Conservation (phyloP, 2,113 vertebrate species). For the Trinectes maculatus region DNA sequence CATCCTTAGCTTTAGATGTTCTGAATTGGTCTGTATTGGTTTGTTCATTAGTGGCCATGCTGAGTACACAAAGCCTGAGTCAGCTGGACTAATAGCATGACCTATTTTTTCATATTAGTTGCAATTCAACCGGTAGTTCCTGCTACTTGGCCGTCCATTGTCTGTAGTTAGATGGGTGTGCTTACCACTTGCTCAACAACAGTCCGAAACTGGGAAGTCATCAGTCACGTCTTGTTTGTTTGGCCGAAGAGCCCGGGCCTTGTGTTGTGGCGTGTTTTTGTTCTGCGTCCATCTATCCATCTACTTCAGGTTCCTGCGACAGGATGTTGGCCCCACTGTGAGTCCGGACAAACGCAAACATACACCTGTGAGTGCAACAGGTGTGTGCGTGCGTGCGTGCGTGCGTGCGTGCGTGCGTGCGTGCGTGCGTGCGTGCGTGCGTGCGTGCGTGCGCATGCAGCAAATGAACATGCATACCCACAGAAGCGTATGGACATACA, state of each 20-base stretch:
- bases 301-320: conserved; percentile 58
- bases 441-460: conserved; percentile 18
- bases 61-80: conserved; percentile 13
- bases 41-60: no score
- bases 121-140: conserved; percentile 4
- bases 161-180: conserved; percentile 38
- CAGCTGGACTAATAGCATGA: conserved; percentile 12
- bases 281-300: conserved; percentile 49
- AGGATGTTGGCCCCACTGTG: conserved; percentile 36
- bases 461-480: not conserved
- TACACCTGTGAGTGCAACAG: conserved; percentile 24
- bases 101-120: conserved; percentile 1
- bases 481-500: conserved; percentile 18
- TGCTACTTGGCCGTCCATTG: conserved; percentile 19
- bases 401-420: conserved; percentile 32
- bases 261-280: conserved; percentile 55
- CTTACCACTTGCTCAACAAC: conserved; percentile 42
- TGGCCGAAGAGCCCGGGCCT: conserved; percentile 46
- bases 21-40: conserved; percentile 41
- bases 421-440: no score
- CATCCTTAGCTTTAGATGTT: conserved; percentile 56
- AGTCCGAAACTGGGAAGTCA: conserved; percentile 53
- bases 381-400: conserved; percentile 26
- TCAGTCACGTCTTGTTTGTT: conserved; percentile 65
- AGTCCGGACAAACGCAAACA: conserved; percentile 55